These are phyloP conservation scores for Meta bourneti DNA, from an alignment of 2,888 invertebrate genomes.

Conservation along the genomic window DNA sequence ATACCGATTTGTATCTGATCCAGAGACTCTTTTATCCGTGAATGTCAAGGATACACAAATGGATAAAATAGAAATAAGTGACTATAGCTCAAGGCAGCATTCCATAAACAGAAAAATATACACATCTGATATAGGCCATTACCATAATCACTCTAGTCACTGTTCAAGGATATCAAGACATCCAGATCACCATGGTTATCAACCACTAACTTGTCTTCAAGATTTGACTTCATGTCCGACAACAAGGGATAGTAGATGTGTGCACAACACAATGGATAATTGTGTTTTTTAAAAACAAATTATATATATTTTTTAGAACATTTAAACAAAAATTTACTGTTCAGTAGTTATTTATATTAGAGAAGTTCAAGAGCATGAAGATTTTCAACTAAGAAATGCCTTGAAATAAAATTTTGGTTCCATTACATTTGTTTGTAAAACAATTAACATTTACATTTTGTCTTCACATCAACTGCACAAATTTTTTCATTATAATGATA, in stretches of 20 bases:
- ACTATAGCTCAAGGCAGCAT: constrained; percentile 32
- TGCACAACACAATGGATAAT: constrained; percentile 57
- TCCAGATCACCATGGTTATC: constrained; percentile 64
- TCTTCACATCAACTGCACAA: too few relatives aligned
- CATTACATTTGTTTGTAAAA: too few relatives aligned
- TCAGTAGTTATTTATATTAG: too few relatives aligned
- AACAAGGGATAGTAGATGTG: constrained; percentile 47
- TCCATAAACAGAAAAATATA: constrained; percentile 55
- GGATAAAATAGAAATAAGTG: constrained; percentile 38
- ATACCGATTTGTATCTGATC: constrained; percentile 97
- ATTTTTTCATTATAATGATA: too few relatives aligned
- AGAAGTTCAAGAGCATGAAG: too few relatives aligned
- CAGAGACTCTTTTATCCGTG: constrained; percentile 82
- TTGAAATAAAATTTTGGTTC: too few relatives aligned
- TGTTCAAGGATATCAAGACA: constrained; percentile 44
- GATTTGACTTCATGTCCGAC: constrained; percentile 64
- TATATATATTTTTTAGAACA: too few relatives aligned
- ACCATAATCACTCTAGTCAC: constrained; percentile 31
- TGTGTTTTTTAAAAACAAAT: constrained; percentile 55
- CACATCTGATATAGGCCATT: constrained; percentile 21
- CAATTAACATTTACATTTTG: too few relatives aligned
- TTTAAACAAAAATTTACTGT: background rate
- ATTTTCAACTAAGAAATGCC: too few relatives aligned
- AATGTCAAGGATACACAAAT: constrained; percentile 78
- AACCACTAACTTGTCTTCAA: constrained; percentile 70